Percentiles rank a stretch among this genome's conserved stretches.
phyloP scores from a whole-genome alignment of 1,140 invertebrate genomes.

The Pogonognathellus flavescens region DNA sequence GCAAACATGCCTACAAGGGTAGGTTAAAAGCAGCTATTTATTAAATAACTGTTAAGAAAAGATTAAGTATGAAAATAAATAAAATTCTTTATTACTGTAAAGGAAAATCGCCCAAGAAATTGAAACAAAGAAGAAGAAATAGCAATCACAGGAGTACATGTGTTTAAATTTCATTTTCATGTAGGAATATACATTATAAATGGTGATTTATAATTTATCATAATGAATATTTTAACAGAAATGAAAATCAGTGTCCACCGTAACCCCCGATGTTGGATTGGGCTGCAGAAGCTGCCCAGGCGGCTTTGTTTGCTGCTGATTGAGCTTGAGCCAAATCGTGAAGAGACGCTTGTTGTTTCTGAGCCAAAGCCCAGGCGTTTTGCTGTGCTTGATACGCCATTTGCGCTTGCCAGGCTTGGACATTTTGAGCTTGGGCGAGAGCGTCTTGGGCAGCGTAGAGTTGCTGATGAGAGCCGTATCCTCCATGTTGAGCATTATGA shows the following conservation, averaged over 20 bases:
- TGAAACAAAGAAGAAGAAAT: no score
- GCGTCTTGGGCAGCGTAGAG: conserved; percentile 55
- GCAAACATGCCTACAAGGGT: no score
- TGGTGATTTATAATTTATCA: no score
- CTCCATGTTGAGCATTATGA: conserved; percentile 52
- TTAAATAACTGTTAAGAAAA: no score
- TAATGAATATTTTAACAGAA: no score
- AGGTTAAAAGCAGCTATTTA: no score
- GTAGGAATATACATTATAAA: no score
- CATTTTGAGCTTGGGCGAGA: conserved; percentile 40
- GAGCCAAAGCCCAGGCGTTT: conserved; percentile 55
- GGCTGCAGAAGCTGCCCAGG: conserved; percentile 55
- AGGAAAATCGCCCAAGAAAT: no score
- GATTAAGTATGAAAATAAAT: no score
- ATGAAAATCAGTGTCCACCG: conserved; percentile 49
- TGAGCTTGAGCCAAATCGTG: conserved; percentile 56
- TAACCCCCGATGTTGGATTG: conserved; percentile 59
- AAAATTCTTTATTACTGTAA: no score
- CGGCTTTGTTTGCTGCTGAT: conserved; percentile 57
- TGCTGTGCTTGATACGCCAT: conserved; percentile 61
- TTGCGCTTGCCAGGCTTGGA: conserved; percentile 56
- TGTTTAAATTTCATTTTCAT: no score
- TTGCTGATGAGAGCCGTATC: conserved; percentile 52
- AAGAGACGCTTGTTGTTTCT: conserved; percentile 55
- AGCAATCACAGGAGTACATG: no score